Conservation (phyloP, 1,140 invertebrate genomes). For the Adelges cooleyi region DNA sequence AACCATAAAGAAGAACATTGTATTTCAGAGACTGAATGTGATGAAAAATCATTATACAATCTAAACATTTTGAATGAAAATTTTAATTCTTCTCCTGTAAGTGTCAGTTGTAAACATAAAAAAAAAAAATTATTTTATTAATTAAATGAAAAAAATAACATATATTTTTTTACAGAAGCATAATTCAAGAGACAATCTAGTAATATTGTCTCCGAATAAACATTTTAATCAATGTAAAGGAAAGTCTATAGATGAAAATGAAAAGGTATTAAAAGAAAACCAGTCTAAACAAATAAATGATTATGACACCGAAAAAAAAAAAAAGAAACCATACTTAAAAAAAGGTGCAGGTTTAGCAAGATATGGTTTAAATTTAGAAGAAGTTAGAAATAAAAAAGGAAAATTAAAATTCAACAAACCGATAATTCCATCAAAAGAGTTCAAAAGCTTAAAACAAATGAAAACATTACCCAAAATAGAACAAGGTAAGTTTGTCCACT, state of each 20-base stretch:
- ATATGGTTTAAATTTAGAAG: constrained; percentile 18
- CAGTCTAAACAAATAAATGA: not conserved
- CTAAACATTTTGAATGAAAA: not conserved
- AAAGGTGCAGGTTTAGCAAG: constrained; percentile 24
- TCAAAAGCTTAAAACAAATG: constrained; percentile 2
- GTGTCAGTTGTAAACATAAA: too few relatives aligned
- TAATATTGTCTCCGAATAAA: not conserved
- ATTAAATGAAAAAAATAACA: too few relatives aligned
- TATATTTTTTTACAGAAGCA: not conserved
- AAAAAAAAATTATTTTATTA: too few relatives aligned
- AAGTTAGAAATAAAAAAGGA: constrained; percentile 1
- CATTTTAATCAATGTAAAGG: not conserved
- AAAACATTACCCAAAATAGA: not conserved
- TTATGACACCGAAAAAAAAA: not conserved
- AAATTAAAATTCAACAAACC: constrained; percentile 1
- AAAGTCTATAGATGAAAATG: not conserved
- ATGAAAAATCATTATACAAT: too few relatives aligned
- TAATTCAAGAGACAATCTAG: not conserved
- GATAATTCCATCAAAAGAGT: constrained; percentile 1
- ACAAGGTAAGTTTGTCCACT: not conserved
- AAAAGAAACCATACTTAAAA: constrained; percentile 27
- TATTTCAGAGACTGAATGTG: too few relatives aligned
- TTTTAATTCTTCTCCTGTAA: not conserved
- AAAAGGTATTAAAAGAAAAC: not conserved
- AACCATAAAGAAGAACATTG: too few relatives aligned